phyloP scores from a whole-genome alignment of 1,140 invertebrate genomes.

The Megalonaias nervosa region DNA sequence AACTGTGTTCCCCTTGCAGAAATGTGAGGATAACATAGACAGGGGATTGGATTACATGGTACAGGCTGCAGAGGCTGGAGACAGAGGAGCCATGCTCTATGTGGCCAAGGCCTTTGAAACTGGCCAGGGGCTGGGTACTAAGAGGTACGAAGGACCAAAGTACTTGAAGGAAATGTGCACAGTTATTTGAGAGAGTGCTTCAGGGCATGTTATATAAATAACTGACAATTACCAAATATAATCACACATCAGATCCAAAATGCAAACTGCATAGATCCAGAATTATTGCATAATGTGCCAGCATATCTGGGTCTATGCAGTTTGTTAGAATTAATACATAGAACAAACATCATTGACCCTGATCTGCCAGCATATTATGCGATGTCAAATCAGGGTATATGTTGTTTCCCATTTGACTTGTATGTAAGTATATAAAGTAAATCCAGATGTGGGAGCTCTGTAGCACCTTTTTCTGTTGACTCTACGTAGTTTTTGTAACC shows the following conservation, averaged over 20 bases:
- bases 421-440: no score
- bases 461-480: neutral
- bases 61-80: conserved; percentile 73
- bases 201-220: conserved; percentile 12
- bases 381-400: no score
- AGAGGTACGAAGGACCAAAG: conserved; percentile 52
- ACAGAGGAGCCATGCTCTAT: conserved; percentile 74
- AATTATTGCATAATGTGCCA: no score
- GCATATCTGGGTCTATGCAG: no score
- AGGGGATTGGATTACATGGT: conserved; percentile 72
- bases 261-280: no score
- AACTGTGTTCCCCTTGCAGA: conserved; percentile 45
- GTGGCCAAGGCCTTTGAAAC: conserved; percentile 75
- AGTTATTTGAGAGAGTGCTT: neutral
- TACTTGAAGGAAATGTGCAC: neutral
- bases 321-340: no score
- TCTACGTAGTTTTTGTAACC: neutral
- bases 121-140: conserved; percentile 68
- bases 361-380: no score
- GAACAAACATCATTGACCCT: no score
- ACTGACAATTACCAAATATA: neutral
- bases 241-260: no score
- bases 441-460: neutral
- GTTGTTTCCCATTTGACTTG: no score
- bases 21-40: conserved; percentile 61